Evolutionary conservation across 2,797 vertebrate species (phyloP), one percentile per base, ranked within the genome.

Genomic region (Leuciscus waleckii): DNA sequence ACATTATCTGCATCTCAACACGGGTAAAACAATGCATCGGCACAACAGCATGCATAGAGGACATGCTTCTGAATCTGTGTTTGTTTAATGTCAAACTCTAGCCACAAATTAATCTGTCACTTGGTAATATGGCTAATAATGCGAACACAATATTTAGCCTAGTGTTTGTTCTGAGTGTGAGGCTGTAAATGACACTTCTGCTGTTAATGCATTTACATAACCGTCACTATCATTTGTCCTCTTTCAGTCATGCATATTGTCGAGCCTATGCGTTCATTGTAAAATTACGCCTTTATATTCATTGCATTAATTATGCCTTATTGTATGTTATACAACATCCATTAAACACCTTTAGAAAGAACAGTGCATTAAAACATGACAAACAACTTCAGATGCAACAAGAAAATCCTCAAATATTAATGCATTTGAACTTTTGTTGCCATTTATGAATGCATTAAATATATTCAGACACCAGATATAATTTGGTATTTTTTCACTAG

Each of bases 151-250:
- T 78, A 78, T 37, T 32, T 80, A 61, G 4, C 23, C 75, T n/a
- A 19, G 56, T 65, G 58, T 79, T 79, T 63, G 35, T 61, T 41
- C 16, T 11, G 10, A 10, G 56, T 32, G 75, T 56, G 39, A 37
- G 35, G 19, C 51, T 77, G 49, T 58, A 58, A 76, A 61, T 32
- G n/a, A 29, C 76, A 43, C 37, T 78, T 63, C 76, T 43, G 58
- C 9, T 13, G 39, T 21, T 46, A 29, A 21, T 63, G 76, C n/a
- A 32, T 63, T 63, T 65, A 65, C 17, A 32, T 32, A 43, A 61
- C 37, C 0, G 23, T 29, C 75, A n/a, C 19, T 2, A 14, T 16
- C 13, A 17, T 58, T 32, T 23, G 19, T 58, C 35, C 7, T 32
- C 51, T 26, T 58, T 58, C 49, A 37, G 73, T 56, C 61, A 0